Base-by-base conservation (phyloP, 2,888 invertebrate species). In the Sesamia inferens region DNA sequence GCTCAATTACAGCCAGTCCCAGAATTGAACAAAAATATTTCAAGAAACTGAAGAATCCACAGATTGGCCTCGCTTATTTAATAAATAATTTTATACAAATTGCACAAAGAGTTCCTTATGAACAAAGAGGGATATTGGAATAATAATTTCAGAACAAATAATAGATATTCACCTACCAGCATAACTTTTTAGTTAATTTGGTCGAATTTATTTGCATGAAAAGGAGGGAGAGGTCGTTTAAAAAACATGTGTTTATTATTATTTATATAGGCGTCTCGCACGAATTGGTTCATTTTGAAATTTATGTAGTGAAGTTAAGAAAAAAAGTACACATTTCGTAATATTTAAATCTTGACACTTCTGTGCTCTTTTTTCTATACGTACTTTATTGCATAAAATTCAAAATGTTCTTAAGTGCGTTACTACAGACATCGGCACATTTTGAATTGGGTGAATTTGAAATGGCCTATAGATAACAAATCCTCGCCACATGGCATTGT, bases 81-180 rank as follows among this genome's bases (percentile, higher is more conserved):
- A 8, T 10, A 61, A 77, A 55, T 48, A 55, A 55, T 31, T 31
- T 73, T 13, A 64, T 4, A 73, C 58, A 79, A 74, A 79, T 79
- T 68, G 79, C n/a, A 57, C 79, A 78, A 78, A 74, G 64, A 42
- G 42, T 42, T 68, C 22, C 19, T 73, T 5, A 55, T 24, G 57
- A 31, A 78, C 67, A 51, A 74, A 54, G 54, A 42, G 47, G 54
- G 24, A 2, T 61, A 76, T 48, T 58, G 39, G 31, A 48, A 63
- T 22, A 55, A 63, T 13, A 22, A 48, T 48, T 39, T 6, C 11
- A 44, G 39, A 39, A 39, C 39, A 39, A 39, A 39, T 31, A 3
- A 31, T 31, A 31, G 24, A 48, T 19, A 19, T 19, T 14, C 24
- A 24, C 14, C 19, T 59, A 59, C 5, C 31, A 48, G 47, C 42